Conservation (phyloP, 1,140 invertebrate species). For the Temnothorax nylanderi region DNA sequence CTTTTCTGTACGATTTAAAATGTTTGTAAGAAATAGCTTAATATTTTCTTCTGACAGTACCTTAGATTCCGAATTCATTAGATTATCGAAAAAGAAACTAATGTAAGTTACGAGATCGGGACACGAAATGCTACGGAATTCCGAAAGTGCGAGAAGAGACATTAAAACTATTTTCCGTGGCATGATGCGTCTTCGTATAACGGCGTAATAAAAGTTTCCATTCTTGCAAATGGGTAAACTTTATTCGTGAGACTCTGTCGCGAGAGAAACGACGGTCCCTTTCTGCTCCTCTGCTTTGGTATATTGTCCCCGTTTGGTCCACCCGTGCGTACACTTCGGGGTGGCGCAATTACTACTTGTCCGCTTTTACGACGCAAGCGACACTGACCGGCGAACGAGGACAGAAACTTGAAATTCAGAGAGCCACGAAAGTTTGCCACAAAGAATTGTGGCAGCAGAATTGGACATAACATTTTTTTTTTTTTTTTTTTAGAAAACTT, state of each 20-base stretch:
- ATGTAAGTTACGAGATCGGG: conserved; percentile 6
- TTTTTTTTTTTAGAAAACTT: neutral
- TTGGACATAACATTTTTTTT: neutral
- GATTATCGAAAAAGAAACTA: conserved; percentile 3
- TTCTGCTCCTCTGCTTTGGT: neutral
- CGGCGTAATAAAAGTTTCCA: conserved; percentile 69
- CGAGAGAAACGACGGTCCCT: neutral
- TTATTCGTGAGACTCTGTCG: conserved; percentile 39
- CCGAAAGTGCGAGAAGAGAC: conserved; percentile 43
- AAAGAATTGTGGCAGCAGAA: neutral
- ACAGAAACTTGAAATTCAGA: conserved; percentile 28
- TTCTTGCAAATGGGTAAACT: conserved; percentile 69
- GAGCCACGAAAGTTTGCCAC: conserved; percentile 15
- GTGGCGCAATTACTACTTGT: conserved; percentile 51
- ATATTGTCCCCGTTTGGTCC: conserved; percentile 26
- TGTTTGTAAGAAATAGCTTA: neutral
- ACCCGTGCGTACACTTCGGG: conserved; percentile 12
- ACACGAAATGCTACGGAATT: conserved; percentile 19
- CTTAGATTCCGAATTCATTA: neutral
- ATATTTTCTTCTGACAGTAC: neutral
- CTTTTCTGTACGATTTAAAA: neutral
- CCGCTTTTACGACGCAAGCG: conserved; percentile 15
- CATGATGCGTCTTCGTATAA: conserved; percentile 62
- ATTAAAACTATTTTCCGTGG: conserved; percentile 66
- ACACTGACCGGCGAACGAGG: conserved; percentile 38